Percentiles rank a stretch among this genome's conserved stretches.
Evolutionary conservation across 2,797 vertebrate genomes (phyloP).

Genomic region (Labeo calbasu): DNA sequence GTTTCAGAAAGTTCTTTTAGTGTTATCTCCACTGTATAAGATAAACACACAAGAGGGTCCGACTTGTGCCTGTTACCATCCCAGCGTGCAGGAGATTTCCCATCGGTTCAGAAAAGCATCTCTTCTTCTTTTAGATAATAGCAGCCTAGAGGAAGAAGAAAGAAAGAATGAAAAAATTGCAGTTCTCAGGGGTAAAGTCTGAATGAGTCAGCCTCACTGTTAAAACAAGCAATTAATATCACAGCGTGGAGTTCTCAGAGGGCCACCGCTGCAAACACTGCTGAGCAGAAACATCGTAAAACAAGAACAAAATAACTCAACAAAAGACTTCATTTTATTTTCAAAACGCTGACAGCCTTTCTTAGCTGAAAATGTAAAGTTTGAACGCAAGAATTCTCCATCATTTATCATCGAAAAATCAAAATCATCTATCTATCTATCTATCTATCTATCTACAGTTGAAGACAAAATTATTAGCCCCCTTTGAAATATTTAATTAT

Average conservation of each 20-base stretch:
- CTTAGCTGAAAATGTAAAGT: neutral
- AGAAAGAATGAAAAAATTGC: neutral
- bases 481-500: no score
- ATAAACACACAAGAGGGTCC: conserved; percentile 23
- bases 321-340: neutral
- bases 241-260: conserved; percentile 48
- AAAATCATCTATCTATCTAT: neutral
- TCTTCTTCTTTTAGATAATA: conserved; percentile 44
- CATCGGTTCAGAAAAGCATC: conserved; percentile 12
- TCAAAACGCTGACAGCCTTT: conserved; percentile 3
- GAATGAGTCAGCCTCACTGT: conserved; percentile 48
- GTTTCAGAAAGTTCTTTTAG: conserved; percentile 23
- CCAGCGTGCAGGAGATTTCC: conserved; percentile 24
- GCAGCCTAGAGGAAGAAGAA: conserved; percentile 17
- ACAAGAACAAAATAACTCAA: conserved; percentile 1
- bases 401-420: neutral
- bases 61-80: neutral
- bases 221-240: conserved; percentile 61
- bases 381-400: neutral
- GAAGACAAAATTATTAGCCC: no score
- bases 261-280: conserved; percentile 25
- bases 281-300: conserved; percentile 4
- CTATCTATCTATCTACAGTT: no score
- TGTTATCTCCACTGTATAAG: conserved; percentile 24
- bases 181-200: conserved; percentile 27